These are phyloP conservation scores for Lamellibrachia columna DNA, from an alignment of 2,888 invertebrate species.

Conservation along the genomic window DNA sequence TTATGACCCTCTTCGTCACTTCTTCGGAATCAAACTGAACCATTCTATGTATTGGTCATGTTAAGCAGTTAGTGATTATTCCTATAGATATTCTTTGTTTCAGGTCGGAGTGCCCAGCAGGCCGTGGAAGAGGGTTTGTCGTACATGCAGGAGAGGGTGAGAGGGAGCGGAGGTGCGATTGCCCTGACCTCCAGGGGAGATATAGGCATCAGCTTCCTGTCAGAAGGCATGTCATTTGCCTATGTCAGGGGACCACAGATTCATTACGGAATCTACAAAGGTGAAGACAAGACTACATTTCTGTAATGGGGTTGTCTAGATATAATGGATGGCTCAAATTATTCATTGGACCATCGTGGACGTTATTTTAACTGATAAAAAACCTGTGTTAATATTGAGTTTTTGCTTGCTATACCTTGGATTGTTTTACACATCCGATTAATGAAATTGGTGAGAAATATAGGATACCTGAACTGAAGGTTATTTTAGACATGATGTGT, in stretches of 20 bases:
- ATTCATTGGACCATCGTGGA: not conserved
- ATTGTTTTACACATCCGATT: no score
- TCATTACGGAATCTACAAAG: constrained; percentile 22
- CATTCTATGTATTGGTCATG: no score
- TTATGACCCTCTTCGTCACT: no score
- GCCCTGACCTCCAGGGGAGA: constrained; percentile 76
- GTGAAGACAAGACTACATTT: not conserved
- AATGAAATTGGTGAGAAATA: no score
- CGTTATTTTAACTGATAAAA: no score
- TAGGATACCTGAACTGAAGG: no score
- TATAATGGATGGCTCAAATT: not conserved
- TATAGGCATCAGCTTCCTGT: constrained; percentile 77
- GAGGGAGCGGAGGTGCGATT: constrained; percentile 80
- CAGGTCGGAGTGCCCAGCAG: constrained; percentile 71
- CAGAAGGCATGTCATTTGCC: constrained; percentile 63
- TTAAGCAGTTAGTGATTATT: no score
- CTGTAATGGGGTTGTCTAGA: not conserved
- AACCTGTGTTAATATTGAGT: no score
- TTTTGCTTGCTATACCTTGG: no score
- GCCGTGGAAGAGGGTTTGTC: constrained; percentile 74
- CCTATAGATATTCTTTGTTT: not conserved
- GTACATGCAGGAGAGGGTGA: constrained; percentile 76
- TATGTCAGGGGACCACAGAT: not conserved
- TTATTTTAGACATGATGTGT: no score
- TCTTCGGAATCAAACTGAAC: no score